Conservation (phyloP, 2,797 vertebrate species). For the Perodicticus potto region DNA sequence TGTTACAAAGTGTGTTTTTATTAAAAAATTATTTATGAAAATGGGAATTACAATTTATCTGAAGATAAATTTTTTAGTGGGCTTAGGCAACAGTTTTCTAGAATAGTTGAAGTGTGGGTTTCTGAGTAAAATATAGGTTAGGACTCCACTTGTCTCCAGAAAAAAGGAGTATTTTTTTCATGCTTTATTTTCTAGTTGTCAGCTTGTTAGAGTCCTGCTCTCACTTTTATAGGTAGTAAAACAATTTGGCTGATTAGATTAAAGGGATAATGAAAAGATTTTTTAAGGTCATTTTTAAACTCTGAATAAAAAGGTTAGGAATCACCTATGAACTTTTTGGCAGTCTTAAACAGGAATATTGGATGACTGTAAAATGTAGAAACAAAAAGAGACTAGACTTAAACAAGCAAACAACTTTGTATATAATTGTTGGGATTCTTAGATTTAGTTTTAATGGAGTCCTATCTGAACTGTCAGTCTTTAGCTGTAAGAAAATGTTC, state of each 20-base stretch:
- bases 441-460: conserved; percentile 61
- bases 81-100: conserved; percentile 18
- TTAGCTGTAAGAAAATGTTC: conserved; percentile 77
- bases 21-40: conserved; percentile 54
- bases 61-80: conserved; percentile 2
- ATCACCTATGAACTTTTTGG: conserved; percentile 17
- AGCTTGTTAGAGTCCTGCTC: conserved; percentile 41
- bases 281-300: conserved; percentile 54
- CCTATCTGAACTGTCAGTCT: conserved; percentile 70
- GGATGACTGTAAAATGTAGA: conserved; percentile 29
- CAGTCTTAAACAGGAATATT: conserved; percentile 35
- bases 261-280: conserved; percentile 54
- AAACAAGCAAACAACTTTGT: conserved; percentile 47
- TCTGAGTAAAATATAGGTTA: conserved; percentile 40
- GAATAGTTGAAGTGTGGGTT: conserved; percentile 35
- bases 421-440: conserved; percentile 63
- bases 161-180: conserved; percentile 25
- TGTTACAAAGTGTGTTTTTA: conserved; percentile 57
- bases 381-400: conserved; percentile 28
- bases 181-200: conserved; percentile 49
- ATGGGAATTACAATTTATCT: conserved; percentile 27
- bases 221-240: conserved; percentile 54
- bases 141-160: conserved; percentile 3
- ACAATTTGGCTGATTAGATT: conserved; percentile 45
- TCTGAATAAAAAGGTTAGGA: conserved; percentile 39